Percentiles rank a stretch among this genome's conserved stretches.
These are phyloP conservation scores for Habroteleia sp. DNA, from an alignment of 2,888 invertebrate species.

Conservation along the genomic window DNA sequence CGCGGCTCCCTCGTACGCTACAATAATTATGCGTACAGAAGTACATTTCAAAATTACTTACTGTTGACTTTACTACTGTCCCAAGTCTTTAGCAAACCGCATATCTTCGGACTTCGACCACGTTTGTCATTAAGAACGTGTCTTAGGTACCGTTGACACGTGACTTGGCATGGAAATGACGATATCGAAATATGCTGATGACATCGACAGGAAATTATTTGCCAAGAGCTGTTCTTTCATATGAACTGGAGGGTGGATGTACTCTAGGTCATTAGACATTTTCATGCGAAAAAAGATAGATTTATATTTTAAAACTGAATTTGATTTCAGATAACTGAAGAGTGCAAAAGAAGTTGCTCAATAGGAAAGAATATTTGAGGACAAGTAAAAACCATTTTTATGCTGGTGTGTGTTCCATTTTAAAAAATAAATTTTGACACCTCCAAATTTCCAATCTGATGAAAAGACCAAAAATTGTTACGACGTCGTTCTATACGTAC, in stretches of 20 bases:
- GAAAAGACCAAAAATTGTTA: too few species aligned
- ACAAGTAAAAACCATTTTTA: too few species aligned
- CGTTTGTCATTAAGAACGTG: constrained; percentile 31
- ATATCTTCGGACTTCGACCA: constrained; percentile 12
- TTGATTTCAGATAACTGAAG: too few species aligned
- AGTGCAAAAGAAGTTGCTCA: too few species aligned
- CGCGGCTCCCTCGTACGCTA: constrained; percentile 16
- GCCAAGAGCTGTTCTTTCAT: not conserved
- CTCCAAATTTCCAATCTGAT: too few species aligned
- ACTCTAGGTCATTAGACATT: not conserved
- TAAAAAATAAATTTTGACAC: too few species aligned
- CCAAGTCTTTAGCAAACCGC: constrained; percentile 6
- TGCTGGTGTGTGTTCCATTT: too few species aligned
- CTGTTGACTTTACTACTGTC: constrained; percentile 22
- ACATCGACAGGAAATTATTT: constrained; percentile 17
- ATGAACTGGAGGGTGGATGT: not conserved
- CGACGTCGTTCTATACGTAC: too few species aligned
- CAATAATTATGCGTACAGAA: constrained; percentile 41
- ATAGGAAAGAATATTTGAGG: too few species aligned
- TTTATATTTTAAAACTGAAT: too few species aligned
- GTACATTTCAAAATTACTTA: constrained; percentile 23
- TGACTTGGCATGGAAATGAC: constrained; percentile 37
- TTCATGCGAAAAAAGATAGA: too few species aligned
- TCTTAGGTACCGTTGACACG: constrained; percentile 29
- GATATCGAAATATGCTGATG: constrained; percentile 29